These are phyloP conservation scores for Oxycera nigricornis DNA, from an alignment of 2,888 invertebrate genomes.

Conservation along the genomic window DNA sequence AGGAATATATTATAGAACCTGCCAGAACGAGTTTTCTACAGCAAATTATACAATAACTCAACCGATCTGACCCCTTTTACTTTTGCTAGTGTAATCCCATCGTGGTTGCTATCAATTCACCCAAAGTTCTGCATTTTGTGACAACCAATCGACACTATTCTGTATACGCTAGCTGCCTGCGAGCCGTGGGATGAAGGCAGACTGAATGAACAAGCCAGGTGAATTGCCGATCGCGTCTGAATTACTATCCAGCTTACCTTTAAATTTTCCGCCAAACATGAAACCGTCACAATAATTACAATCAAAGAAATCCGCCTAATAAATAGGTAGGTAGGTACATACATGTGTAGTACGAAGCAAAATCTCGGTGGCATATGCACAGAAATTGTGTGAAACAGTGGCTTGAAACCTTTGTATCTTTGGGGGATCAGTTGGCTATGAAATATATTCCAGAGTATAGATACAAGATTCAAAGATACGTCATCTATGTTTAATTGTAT, in stretches of 20 bases:
- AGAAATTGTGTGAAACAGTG: too few species aligned
- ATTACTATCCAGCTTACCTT: background rate
- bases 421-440: too few species aligned
- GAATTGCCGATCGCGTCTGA: background rate
- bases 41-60: background rate
- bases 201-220: background rate
- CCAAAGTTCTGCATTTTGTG: background rate
- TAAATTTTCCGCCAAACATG: constrained; percentile 19
- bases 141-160: background rate
- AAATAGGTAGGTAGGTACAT: too few species aligned
- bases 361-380: too few species aligned
- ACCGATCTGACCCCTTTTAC: background rate
- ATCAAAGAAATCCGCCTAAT: background rate
- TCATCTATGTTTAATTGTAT: too few species aligned
- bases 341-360: too few species aligned
- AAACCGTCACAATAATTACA: constrained; percentile 15
- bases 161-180: background rate
- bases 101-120: background rate
- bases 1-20: background rate
- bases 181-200: background rate
- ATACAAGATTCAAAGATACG: too few species aligned
- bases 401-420: too few species aligned
- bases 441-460: too few species aligned
- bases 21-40: background rate
- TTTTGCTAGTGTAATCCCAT: constrained; percentile 7